Evolutionary conservation across 2,888 invertebrate species (phyloP), one percentile per base, ranked within the genome.

Genomic region (Caenorhabditis sp.): DNA sequence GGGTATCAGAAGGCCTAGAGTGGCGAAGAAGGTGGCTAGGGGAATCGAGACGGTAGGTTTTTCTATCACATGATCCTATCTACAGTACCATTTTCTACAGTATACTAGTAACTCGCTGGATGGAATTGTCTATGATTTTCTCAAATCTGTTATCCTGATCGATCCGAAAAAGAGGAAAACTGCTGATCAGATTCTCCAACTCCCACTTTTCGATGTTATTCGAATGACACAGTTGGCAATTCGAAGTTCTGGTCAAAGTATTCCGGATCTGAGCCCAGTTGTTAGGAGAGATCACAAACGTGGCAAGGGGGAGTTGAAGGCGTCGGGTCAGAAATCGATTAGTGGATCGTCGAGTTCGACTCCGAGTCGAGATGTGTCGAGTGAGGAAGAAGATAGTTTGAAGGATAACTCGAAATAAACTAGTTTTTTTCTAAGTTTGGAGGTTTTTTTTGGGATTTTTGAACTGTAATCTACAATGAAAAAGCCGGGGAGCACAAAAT

Each of bases 1-100:
- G 70, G 67, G 63, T 7, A 66, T 80, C 1, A 60, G 65, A 49
- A 63, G 83, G 3, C 84, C 84, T 43, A 61, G 82, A 52, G 63
- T 78, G 1, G 62, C 63, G 5, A 64, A 79, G n/a, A 71, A 70
- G 49, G 66, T 52, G 10, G 77, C 76, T 3, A 77, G 77, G 52
- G 81, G 80, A 61, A 56, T 83, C 14, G 74, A 77, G 52, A 73
- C 53, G 69, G 82, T 80, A 25, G 36, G 27, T 31, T 4, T 4
- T 31, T 31, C 10, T 31, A 7, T 31, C 31, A 31, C 10, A 36
- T 8, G 10, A 27, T 38, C 36, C 26, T 2, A n/a, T 1, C 8
- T 57, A 8, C 20, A 27, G 8, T 26, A 57, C 5, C 4, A 23
- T 17, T 59, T 43, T 43, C 67, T 72, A 61, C 69, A 74, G 74